These are phyloP conservation scores for Tethya wilhelma DNA, from an alignment of 37 sponge, comb jelly and placozoan genomes.

Conservation along the genomic window DNA sequence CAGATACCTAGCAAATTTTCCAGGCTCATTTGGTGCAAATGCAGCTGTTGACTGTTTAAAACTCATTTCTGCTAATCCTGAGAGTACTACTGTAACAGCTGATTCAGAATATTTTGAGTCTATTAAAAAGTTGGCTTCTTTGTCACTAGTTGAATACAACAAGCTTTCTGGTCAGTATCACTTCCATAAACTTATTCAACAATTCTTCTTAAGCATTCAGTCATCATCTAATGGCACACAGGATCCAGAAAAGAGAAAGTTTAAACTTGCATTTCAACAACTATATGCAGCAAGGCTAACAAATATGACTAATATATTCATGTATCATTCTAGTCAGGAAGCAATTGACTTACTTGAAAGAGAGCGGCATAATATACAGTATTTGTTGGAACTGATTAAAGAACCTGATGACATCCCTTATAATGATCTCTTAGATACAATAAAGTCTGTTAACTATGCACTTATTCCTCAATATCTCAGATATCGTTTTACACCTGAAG, in stretches of 20 bases:
- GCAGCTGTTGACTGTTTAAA: not conserved
- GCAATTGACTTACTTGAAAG: constrained; percentile 14
- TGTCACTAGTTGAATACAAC: constrained; percentile 22
- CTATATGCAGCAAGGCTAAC: not conserved
- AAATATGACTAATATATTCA: not conserved
- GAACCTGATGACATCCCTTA: not conserved
- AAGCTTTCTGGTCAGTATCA: constrained; percentile 5
- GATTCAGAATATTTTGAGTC: not conserved
- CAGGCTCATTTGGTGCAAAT: constrained; percentile 23
- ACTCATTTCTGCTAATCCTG: not conserved
- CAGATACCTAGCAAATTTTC: constrained; percentile 23
- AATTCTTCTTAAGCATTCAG: constrained; percentile 12
- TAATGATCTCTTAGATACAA: not conserved
- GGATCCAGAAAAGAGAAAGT: not conserved
- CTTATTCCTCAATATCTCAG: not conserved
- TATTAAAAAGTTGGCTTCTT: not conserved
- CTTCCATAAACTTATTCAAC: constrained; percentile 21
- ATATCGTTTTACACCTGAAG: constrained; percentile 1
- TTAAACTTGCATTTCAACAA: constrained; percentile 7
- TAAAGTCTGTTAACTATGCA: not conserved
- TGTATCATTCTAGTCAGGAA: not conserved
- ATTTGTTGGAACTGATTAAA: not conserved
- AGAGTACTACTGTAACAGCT: not conserved
- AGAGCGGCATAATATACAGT: constrained; percentile 39
- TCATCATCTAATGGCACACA: not conserved